Conservation (phyloP, 2,888 invertebrate species). For the Orgyia antiqua region DNA sequence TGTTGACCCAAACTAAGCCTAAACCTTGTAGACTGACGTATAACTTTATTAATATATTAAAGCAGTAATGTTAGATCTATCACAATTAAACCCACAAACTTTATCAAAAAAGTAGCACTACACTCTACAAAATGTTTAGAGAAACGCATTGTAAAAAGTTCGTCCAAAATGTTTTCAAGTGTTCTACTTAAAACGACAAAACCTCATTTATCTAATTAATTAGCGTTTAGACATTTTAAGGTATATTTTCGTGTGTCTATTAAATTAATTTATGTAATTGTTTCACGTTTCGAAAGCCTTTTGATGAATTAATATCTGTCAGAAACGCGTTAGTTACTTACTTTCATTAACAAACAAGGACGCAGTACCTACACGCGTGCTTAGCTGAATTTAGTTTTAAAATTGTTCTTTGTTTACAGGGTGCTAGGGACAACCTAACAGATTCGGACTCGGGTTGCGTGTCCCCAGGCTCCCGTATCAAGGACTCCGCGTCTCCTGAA, state of each 20-base stretch:
- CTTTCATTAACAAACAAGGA: conserved; percentile 13
- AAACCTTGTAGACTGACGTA: too few relatives aligned
- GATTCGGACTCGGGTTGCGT: conserved; percentile 76
- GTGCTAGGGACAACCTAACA: conserved; percentile 72
- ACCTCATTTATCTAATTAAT: conserved; percentile 14
- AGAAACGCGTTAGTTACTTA: conserved; percentile 1
- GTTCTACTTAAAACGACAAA: conserved; percentile 8
- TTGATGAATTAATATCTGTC: conserved; percentile 15
- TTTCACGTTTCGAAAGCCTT: conserved; percentile 14
- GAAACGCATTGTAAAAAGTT: too few relatives aligned
- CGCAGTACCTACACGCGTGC: neutral
- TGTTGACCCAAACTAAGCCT: too few relatives aligned
- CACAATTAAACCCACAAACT: too few relatives aligned
- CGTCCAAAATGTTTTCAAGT: too few relatives aligned
- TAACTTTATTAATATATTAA: too few relatives aligned
- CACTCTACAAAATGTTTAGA: too few relatives aligned
- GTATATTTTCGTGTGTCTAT: conserved; percentile 7
- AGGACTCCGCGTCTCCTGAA: conserved; percentile 74
- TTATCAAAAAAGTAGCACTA: too few relatives aligned
- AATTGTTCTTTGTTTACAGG: conserved; percentile 38
- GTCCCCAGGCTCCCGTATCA: conserved; percentile 72
- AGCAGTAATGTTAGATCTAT: too few relatives aligned
- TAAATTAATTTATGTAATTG: conserved; percentile 14
- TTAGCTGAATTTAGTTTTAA: too few relatives aligned
- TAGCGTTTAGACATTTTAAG: conserved; percentile 12